A percentile compares a stretch with the other conserved stretches of the same genome.
phyloP scores from a whole-genome alignment of 1,140 invertebrate species.

The Drosophila pandora region DNA sequence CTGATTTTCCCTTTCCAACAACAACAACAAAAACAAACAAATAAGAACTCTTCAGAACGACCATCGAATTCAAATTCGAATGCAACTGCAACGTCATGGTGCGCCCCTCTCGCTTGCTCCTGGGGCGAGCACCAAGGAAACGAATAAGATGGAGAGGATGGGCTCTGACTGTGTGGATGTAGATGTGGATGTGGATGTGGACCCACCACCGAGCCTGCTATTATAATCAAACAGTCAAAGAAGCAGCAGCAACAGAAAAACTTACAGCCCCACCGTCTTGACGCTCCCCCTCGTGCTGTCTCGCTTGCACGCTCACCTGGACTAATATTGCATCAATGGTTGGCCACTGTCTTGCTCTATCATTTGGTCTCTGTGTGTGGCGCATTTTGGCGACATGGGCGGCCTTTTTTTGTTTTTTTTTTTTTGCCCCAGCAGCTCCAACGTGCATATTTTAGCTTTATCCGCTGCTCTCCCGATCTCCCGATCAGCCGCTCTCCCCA shows the following conservation, averaged over 20 bases:
- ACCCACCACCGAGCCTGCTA: slow-evolving; percentile 72
- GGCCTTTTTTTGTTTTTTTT: slow-evolving; percentile 50
- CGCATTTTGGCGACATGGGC: slow-evolving; percentile 77
- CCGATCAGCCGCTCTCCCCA: slow-evolving; percentile 54
- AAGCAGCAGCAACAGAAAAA: slow-evolving; percentile 36
- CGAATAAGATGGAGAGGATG: slow-evolving; percentile 8
- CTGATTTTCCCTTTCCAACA: slow-evolving; percentile 10
- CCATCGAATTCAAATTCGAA: slow-evolving; percentile 61
- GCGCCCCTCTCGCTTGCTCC: slow-evolving; percentile 1
- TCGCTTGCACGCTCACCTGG: slow-evolving; percentile 55
- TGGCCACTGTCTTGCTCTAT: slow-evolving; percentile 20
- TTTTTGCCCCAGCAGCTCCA: slow-evolving; percentile 61
- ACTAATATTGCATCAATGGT: slow-evolving; percentile 68
- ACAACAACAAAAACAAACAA: slow-evolving; percentile 24
- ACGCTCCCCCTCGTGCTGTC: slow-evolving; percentile 6
- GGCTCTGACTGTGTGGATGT: slow-evolving; percentile 1
- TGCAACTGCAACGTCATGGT: slow-evolving; percentile 68
- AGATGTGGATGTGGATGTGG: slow-evolving; percentile 46
- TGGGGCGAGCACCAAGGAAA: slow-evolving; percentile 2
- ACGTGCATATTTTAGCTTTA: slow-evolving; percentile 71
- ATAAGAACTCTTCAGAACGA: slow-evolving; percentile 32
- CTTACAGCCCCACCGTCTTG: slow-evolving; percentile 23
- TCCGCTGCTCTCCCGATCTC: slow-evolving; percentile 54
- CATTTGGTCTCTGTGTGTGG: slow-evolving; percentile 69
- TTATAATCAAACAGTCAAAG: slow-evolving; percentile 67